A percentile compares a stretch with the other conserved stretches of the same genome.
Conservation (phyloP, 1,140 invertebrate species). For the Zaprionus davidi region DNA sequence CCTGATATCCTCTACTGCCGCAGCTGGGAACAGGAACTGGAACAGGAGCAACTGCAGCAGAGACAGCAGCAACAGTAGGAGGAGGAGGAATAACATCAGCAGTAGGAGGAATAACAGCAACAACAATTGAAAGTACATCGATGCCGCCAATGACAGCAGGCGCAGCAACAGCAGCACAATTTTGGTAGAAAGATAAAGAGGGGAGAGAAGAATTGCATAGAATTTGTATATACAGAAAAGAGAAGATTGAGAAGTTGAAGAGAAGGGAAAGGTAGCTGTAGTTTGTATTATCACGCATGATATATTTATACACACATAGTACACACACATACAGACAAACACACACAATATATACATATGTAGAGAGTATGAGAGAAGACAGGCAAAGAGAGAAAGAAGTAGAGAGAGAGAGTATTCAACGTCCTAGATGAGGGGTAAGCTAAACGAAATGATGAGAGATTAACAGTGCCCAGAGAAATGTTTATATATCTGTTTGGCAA, state of each 20-base stretch:
- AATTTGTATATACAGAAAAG: slow-evolving; percentile 57
- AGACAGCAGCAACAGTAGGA: slow-evolving; percentile 4
- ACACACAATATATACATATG: slow-evolving; percentile 32
- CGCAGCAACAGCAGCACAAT: slow-evolving; percentile 69
- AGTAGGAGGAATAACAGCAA: slow-evolving; percentile 3
- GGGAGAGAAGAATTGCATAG: slow-evolving; percentile 17
- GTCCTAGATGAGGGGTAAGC: not conserved
- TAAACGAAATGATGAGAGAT: slow-evolving; percentile 35
- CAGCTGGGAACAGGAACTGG: slow-evolving; percentile 7
- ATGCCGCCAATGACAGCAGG: slow-evolving; percentile 32
- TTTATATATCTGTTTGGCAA: slow-evolving; percentile 2
- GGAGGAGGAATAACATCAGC: not conserved
- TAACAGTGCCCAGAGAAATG: slow-evolving; percentile 24
- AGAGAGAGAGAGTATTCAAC: slow-evolving; percentile 45
- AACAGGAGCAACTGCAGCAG: not conserved
- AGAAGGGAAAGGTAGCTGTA: slow-evolving; percentile 42
- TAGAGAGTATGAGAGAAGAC: slow-evolving; percentile 29
- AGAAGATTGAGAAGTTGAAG: not conserved
- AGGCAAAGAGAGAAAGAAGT: slow-evolving; percentile 5
- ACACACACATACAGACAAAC: slow-evolving; percentile 24
- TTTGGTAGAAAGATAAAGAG: slow-evolving; percentile 63
- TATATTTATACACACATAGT: slow-evolving; percentile 42
- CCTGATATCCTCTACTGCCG: slow-evolving; percentile 68
- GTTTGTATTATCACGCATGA: slow-evolving; percentile 48
- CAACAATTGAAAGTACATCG: slow-evolving; percentile 16